Evolutionary conservation across 2,113 vertebrate genomes (phyloP).

Genomic region (Leucopternis melanops): DNA sequence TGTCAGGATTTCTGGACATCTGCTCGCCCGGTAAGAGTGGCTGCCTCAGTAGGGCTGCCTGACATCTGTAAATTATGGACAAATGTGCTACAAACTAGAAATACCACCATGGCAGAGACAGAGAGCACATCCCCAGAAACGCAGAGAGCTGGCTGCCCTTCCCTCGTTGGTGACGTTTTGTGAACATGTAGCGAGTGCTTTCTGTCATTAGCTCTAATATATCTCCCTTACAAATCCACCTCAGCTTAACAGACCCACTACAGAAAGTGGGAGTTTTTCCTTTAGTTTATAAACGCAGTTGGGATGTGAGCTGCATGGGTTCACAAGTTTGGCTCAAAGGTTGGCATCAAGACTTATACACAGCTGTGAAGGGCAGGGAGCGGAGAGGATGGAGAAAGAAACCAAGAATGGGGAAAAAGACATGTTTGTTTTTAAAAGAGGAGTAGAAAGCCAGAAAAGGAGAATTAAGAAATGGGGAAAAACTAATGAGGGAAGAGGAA

Average conservation of each 20-base stretch:
- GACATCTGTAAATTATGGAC: slow-evolving; percentile 5
- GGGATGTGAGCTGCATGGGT: neutral
- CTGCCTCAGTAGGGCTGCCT: neutral
- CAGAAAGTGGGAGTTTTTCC: neutral
- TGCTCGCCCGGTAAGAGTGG: neutral
- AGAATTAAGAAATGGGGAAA: neutral
- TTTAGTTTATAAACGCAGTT: neutral
- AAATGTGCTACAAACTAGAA: neutral
- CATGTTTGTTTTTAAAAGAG: neutral
- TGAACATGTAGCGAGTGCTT: neutral
- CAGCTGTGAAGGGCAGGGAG: neutral
- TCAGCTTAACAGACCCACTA: neutral
- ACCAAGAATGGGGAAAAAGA: neutral
- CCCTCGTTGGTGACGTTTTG: neutral
- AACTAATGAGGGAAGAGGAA: neutral
- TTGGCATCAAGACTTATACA: neutral
- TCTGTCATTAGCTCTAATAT: neutral
- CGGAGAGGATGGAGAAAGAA: neutral
- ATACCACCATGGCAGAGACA: rapidly evolving
- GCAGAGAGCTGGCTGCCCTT: neutral
- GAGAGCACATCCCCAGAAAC: neutral
- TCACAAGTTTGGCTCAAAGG: neutral
- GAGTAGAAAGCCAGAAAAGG: neutral
- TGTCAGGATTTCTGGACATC: slow-evolving; percentile 42
- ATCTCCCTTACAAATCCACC: neutral